Evolutionary conservation across 2,888 invertebrate genomes (phyloP), one percentile per base, ranked within the genome.

Genomic region (Drosophila mimetica): DNA sequence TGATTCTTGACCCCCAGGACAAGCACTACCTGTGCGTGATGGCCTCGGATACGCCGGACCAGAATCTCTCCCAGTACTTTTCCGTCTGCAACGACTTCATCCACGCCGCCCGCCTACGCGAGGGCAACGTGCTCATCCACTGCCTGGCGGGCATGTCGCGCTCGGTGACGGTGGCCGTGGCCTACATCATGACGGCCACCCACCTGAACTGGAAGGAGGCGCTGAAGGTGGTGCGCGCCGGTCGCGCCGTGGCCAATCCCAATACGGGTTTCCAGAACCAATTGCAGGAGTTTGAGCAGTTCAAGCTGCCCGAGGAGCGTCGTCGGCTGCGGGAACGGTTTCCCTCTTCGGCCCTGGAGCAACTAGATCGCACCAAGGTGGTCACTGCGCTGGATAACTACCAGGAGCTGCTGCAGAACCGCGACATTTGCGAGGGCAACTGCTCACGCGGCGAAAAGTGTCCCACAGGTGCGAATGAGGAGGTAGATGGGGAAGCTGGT

Each of bases 91-190:
- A 98, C 93, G 98, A 99, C 91, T 99, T 99, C 91, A 98, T 99
- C 83, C 99, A 99, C 91, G 95, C 96, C 0, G 98, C 98, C 1
- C 93, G 99, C 34, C 93, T 97, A 25, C 93, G 96, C 59, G 97
- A 97, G 66, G 98, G 98, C 51, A 96, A 96, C 91, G 97, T 97
- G 41, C 94, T 99, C 25, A 97, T 99, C 85, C 99, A 99, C 92
- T 99, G 99, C 92, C 93, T 99, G 90, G 99, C 98, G 18, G 99
- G 99, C 30, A 98, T 99, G 95, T 98, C 98, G 1, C 95, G 99
- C 20, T 98, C 98, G 89, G 98, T 98, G 76, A 98, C 99, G 0
- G 96, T 99, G 55, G 97, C 97, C 0, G 97, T 98, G 6, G 98
- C 98, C 39, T 99, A 99, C 92, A 96, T 99, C 75, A 98, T 99